Base-by-base conservation (phyloP, 2,888 invertebrate species). In the Himalopsyche kuldschensis region DNA sequence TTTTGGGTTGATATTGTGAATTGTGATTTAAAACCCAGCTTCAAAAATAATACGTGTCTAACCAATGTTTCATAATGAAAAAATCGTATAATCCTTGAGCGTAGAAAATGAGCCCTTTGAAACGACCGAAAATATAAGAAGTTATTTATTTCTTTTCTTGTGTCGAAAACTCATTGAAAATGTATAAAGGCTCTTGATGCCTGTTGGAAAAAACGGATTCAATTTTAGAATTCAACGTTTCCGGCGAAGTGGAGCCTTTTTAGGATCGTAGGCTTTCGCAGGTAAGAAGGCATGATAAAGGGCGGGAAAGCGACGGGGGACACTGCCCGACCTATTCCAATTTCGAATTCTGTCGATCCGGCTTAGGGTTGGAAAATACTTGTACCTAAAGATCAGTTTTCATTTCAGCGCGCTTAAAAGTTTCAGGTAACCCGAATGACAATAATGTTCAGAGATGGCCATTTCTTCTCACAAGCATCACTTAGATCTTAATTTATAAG, bases 341-440 rank as follows among this genome's bases (percentile, higher is more conserved):
- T 84, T 85, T 85, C 85, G 84, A 85, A 84, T 85, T 85, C 85
- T 85, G 84, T 84, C 85, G 84, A 85, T 84, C 85, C 84, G 85
- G 83, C 84, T 85, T 85, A 85, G 84, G 83, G 84, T 84, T 80
- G 84, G 84, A 81, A 82, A 85, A 84, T 83, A 84, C 83, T 55
- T 55, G 55, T 55, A 55, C 55, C 55, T 55, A 55, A 55, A 55
- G 55, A 55, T 20, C 55, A 55, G 55, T 55, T 55, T 55, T 55
- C 55, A 55, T 55, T 55, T 55, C 55, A 10, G 20, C 55, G 55
- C 55, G 41, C 24, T 20, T 55, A 55, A 55, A 55, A 6, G 3
- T 55, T 20, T 55, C 55, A 55, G 20, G 55, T 24, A 1, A 55
- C 55, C 20, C 20, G 55, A 3, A 15, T 41, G 41, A 41, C 3